These are phyloP conservation scores for Phaetusa simplex DNA, from an alignment of 2,113 vertebrate species.

Conservation along the genomic window DNA sequence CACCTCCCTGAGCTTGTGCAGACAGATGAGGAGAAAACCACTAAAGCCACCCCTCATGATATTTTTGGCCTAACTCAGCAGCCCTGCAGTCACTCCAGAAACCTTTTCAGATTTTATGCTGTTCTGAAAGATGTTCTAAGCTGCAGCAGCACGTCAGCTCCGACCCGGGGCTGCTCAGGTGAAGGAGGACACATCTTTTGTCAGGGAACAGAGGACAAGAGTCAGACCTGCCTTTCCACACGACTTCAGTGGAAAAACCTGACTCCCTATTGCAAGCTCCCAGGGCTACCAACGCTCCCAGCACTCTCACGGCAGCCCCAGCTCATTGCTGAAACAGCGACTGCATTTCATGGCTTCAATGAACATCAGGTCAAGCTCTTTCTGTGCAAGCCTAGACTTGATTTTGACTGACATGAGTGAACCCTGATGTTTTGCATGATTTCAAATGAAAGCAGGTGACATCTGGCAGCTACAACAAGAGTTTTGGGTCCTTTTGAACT, in stretches of 20 bases:
- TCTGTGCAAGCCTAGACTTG: not conserved
- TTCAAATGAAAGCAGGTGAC: conserved; percentile 23
- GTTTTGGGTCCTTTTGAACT: not conserved
- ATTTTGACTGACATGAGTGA: not conserved
- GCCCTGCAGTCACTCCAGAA: not conserved
- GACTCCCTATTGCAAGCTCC: not conserved
- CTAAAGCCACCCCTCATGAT: not conserved
- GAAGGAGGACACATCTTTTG: not conserved
- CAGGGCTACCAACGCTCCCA: not conserved
- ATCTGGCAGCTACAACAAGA: not conserved
- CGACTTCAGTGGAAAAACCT: not conserved
- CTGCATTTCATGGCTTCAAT: not conserved
- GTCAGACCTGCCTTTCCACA: not conserved
- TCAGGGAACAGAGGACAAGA: not conserved
- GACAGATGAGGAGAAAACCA: not conserved
- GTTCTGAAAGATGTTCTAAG: not conserved
- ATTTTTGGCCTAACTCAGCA: not conserved
- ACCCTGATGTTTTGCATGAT: conserved; percentile 1
- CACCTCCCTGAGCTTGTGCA: not conserved
- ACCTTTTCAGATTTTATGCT: not conserved
- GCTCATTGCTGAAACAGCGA: not conserved
- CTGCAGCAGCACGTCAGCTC: not conserved
- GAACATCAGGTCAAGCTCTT: conserved; percentile 17
- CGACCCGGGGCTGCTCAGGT: not conserved
- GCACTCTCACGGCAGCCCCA: not conserved